Evolutionary conservation across 2,888 invertebrate genomes (phyloP).

Genomic region (Amphimallon solstitiale): DNA sequence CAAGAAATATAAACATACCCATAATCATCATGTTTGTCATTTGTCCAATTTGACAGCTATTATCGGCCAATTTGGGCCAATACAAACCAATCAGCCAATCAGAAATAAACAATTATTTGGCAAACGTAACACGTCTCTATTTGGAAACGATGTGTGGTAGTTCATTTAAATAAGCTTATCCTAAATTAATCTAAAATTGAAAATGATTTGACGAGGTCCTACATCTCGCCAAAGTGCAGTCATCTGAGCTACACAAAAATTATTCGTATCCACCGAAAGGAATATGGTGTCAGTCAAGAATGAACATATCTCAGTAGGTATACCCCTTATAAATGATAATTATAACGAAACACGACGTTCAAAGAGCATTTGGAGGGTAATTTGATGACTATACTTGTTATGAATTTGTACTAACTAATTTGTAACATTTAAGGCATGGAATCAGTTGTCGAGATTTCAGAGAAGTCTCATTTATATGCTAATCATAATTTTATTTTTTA

Average conservation of each 20-base stretch:
- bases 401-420: neutral
- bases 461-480: constrained; percentile 78
- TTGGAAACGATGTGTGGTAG: neutral
- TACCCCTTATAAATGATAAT: constrained; percentile 38
- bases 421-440: constrained; percentile 78
- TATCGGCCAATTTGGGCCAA: too few species aligned
- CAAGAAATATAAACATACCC: too few species aligned
- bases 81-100: neutral
- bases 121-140: constrained; percentile 6
- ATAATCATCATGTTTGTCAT: too few species aligned
- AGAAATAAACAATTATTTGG: neutral
- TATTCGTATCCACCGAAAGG: neutral
- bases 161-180: neutral
- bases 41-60: too few species aligned
- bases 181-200: neutral
- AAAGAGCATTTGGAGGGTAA: constrained; percentile 49
- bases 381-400: constrained; percentile 9
- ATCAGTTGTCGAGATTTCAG: constrained; percentile 85
- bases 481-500: constrained; percentile 67
- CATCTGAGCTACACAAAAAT: neutral
- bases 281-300: constrained; percentile 30
- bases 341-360: constrained; percentile 44
- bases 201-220: constrained; percentile 5
- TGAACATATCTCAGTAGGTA: constrained; percentile 38
- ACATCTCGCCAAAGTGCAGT: neutral